Percentiles rank a stretch among this genome's conserved stretches.
Evolutionary conservation across 2,797 vertebrate species (phyloP).

Genomic region (Hippopotamyrus pictus): DNA sequence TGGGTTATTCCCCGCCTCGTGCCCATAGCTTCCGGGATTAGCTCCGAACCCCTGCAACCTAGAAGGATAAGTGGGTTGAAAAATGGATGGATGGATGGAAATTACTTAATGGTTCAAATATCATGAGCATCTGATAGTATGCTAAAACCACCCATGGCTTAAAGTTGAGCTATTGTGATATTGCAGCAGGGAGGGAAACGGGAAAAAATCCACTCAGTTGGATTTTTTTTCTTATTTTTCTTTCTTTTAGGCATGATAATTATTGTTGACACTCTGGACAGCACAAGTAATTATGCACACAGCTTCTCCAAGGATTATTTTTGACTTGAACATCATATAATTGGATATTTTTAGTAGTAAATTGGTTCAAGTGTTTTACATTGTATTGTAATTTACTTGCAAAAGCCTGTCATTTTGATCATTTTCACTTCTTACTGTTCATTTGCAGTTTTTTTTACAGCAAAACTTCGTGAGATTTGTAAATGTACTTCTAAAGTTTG

Average conservation of each 20-base stretch:
- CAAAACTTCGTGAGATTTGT: neutral
- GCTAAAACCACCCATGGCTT: neutral
- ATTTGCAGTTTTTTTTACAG: neutral
- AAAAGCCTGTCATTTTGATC: neutral
- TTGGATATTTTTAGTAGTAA: conserved; percentile 13
- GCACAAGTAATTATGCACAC: neutral
- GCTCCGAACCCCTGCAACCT: no score
- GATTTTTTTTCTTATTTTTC: neutral
- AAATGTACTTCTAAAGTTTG: neutral
- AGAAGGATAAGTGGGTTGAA: no score
- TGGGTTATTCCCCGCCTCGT: no score
- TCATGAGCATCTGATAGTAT: neutral
- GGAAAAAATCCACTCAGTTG: neutral
- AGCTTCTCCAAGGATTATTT: conserved; percentile 2
- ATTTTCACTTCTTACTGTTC: neutral
- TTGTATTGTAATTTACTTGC: neutral
- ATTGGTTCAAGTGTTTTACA: conserved; percentile 1
- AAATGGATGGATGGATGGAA: no score
- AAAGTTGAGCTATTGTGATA: neutral
- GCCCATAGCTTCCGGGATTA: no score
- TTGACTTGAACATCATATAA: conserved; percentile 9
- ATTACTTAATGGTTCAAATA: neutral
- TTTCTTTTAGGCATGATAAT: conserved; percentile 13
- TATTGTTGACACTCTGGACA: conserved; percentile 4
- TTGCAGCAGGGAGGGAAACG: neutral